A percentile compares a stretch with the other conserved stretches of the same genome.
Conservation (phyloP, 1,140 invertebrate species). For the Drosophila auraria region DNA sequence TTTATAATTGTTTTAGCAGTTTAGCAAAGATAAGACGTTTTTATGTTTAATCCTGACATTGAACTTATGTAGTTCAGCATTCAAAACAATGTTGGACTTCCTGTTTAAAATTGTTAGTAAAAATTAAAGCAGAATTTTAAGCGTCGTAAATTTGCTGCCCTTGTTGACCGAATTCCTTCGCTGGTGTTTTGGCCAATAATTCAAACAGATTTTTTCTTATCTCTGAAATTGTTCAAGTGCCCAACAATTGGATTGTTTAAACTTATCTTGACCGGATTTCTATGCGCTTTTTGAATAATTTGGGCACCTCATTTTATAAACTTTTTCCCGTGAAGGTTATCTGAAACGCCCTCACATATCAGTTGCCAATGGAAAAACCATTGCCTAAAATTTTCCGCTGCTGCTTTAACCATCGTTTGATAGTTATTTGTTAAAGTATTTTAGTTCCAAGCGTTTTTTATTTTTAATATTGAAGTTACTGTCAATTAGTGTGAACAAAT, state of each 20-base stretch:
- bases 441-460: background rate
- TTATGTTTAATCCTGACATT: background rate
- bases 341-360: background rate
- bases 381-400: constrained; percentile 8
- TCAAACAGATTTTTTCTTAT: constrained; percentile 17
- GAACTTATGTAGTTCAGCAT: background rate
- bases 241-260: background rate
- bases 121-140: background rate
- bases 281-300: constrained; percentile 18
- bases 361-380: background rate
- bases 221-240: background rate
- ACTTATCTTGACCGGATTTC: background rate
- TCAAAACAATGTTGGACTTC: background rate
- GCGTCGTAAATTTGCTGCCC: constrained; percentile 3
- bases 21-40: background rate
- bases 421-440: constrained; percentile 4
- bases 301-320: constrained; percentile 11
- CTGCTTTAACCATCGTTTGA: background rate
- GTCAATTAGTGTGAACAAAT: background rate
- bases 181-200: constrained; percentile 4
- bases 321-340: constrained; percentile 12
- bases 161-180: background rate
- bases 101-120: constrained; percentile 1
- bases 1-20: background rate
- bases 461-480: background rate